Conservation (phyloP, 2,797 vertebrate species). For the Microtus agrestis region DNA sequence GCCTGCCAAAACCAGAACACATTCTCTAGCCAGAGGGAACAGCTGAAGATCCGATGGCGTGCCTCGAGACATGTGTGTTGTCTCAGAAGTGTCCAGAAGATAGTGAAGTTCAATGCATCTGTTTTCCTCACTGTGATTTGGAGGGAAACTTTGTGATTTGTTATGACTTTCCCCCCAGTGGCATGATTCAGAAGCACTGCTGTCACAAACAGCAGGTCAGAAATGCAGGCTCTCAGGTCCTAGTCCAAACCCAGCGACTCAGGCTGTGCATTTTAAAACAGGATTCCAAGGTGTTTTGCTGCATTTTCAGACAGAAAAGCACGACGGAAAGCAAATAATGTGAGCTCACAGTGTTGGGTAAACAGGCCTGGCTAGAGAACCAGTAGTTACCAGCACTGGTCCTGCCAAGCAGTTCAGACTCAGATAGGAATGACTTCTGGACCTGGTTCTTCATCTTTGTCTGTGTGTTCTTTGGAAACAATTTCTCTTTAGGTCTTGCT, state of each 20-base stretch:
- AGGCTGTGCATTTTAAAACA: conserved; percentile 51
- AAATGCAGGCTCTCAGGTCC: not conserved
- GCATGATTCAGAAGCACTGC: not conserved
- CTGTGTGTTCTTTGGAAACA: not conserved
- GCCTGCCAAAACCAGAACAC: conserved; percentile 36
- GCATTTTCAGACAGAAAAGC: not conserved
- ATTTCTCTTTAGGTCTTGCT: not conserved
- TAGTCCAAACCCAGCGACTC: not conserved
- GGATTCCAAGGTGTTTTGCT: not conserved
- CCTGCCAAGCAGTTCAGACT: not conserved
- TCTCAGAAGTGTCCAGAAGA: conserved; percentile 31
- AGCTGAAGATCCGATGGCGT: conserved; percentile 22
- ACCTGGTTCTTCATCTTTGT: not conserved
- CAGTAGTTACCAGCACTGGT: not conserved
- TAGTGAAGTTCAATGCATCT: not conserved
- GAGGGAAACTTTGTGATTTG: conserved; percentile 51
- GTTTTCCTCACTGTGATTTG: conserved; percentile 30
- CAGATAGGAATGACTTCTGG: not conserved
- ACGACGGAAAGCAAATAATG: not conserved
- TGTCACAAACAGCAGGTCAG: not conserved
- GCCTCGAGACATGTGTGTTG: not conserved
- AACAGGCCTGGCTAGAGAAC: not conserved
- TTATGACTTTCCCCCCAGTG: not conserved
- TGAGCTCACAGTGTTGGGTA: not conserved
- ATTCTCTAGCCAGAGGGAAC: not conserved